phyloP scores from a whole-genome alignment of 2,797 vertebrate genomes.

The Enteromius unitaeniatus region DNA sequence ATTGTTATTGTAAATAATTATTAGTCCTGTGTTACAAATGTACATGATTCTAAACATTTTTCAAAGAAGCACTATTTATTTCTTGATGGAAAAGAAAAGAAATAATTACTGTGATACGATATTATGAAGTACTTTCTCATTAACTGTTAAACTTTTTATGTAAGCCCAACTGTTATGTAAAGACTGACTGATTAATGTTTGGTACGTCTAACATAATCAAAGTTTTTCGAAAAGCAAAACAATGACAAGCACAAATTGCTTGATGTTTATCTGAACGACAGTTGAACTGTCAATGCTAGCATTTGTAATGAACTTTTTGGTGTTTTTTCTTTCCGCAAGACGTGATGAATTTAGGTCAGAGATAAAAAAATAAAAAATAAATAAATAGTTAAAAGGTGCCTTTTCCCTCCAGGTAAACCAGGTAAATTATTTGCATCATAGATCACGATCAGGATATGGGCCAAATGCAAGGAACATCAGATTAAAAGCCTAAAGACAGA shows the following conservation, averaged over 20 bases:
- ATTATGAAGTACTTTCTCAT: not conserved
- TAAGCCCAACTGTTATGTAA: not conserved
- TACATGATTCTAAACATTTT: not conserved
- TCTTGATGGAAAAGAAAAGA: not conserved
- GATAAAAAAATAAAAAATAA: not conserved
- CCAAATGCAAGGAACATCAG: slow-evolving; percentile 25
- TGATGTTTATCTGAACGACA: slow-evolving; percentile 1
- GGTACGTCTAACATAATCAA: not conserved
- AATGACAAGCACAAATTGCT: not conserved
- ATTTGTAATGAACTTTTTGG: not conserved
- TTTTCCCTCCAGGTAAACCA: slow-evolving; percentile 2
- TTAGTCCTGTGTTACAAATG: not conserved
- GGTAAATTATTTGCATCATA: slow-evolving; percentile 6
- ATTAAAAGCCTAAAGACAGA: slow-evolving; percentile 42
- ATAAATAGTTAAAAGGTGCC: slow-evolving; percentile 3
- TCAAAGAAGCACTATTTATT: not conserved
- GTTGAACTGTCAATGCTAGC: not conserved
- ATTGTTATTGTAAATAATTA: not conserved
- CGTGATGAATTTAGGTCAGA: slow-evolving; percentile 6
- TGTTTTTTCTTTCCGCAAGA: not conserved
- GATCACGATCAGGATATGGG: slow-evolving; percentile 21
- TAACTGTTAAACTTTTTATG: not conserved
- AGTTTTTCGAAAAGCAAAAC: not conserved
- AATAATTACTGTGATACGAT: not conserved
- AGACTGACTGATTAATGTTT: not conserved